Evolutionary conservation across 2,797 vertebrate species (phyloP).

Genomic region (Zenarchopterus dispar): DNA sequence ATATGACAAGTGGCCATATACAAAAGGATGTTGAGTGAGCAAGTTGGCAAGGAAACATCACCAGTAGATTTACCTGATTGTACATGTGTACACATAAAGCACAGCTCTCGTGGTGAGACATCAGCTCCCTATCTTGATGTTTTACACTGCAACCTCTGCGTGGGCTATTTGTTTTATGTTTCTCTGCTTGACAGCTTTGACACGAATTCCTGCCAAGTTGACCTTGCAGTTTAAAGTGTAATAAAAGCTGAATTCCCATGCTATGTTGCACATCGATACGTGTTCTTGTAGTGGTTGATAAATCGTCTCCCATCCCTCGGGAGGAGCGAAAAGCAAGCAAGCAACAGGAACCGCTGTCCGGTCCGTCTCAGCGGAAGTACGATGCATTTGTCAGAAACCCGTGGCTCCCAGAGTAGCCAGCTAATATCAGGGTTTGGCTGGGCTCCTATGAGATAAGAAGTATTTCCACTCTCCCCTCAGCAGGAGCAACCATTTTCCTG

Average conservation of each 20-base stretch:
- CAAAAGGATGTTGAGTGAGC: constrained; percentile 5
- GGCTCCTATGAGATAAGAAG: constrained; percentile 45
- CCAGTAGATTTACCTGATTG: constrained; percentile 25
- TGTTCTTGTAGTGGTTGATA: constrained; percentile 68
- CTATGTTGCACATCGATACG: constrained; percentile 66
- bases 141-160: constrained; percentile 47
- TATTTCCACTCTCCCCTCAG: constrained; percentile 53
- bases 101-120: constrained; percentile 23
- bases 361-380: constrained; percentile 57
- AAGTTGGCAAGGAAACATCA: constrained; percentile 2
- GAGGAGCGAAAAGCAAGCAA: constrained; percentile 53
- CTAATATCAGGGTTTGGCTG: constrained; percentile 50
- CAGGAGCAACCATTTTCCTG: constrained; percentile 56
- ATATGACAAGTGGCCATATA: constrained; percentile 29
- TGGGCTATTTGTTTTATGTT: constrained; percentile 73
- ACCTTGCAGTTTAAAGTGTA: constrained; percentile 77
- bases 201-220: constrained; percentile 70
- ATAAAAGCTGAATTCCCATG: constrained; percentile 74
- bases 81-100: constrained; percentile 49
- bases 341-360: constrained; percentile 55
- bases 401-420: constrained; percentile 37
- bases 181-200: constrained; percentile 71
- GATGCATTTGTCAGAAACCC: constrained; percentile 55
- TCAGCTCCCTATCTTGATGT: constrained; percentile 56
- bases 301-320: constrained; percentile 54